A percentile compares a stretch with the other conserved stretches of the same genome.
Conservation (phyloP, 2,113 vertebrate genomes). For the Leuciscus idus region DNA sequence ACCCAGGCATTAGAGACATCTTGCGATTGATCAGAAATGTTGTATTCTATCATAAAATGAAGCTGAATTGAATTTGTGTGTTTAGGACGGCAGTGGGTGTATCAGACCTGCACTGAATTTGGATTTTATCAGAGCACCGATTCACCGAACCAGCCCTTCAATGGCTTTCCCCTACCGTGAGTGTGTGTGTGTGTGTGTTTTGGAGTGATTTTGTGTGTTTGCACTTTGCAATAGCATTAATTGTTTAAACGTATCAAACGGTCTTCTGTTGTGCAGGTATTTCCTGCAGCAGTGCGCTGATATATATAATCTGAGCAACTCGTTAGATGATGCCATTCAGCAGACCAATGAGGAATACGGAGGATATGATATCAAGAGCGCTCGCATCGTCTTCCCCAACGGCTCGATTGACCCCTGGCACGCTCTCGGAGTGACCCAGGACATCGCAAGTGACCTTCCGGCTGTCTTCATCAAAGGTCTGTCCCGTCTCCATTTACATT, state of each 20-base stretch:
- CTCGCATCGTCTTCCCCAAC: slow-evolving; percentile 73
- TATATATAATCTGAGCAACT: slow-evolving; percentile 66
- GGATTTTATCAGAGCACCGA: slow-evolving; percentile 76
- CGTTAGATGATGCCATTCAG: slow-evolving; percentile 61
- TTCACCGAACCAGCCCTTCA: slow-evolving; percentile 73
- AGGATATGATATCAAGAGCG: slow-evolving; percentile 62
- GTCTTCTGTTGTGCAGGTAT: slow-evolving; percentile 58
- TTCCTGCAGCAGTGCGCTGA: slow-evolving; percentile 63
- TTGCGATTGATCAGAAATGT: background rate
- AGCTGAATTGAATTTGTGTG: slow-evolving; percentile 29
- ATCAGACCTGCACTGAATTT: slow-evolving; percentile 80
- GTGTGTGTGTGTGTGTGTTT: slow-evolving; percentile 42
- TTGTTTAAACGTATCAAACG: background rate
- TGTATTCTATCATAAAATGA: background rate
- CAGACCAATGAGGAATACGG: slow-evolving; percentile 74
- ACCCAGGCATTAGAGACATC: background rate
- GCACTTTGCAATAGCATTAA: background rate
- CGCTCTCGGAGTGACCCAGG: slow-evolving; percentile 68
- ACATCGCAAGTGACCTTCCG: slow-evolving; percentile 64
- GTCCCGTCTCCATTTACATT: background rate
- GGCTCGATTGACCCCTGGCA: slow-evolving; percentile 75
- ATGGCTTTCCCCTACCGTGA: slow-evolving; percentile 73
- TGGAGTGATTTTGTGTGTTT: background rate
- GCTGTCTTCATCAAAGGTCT: slow-evolving; percentile 74
- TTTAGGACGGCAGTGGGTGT: slow-evolving; percentile 68